Percentiles rank a stretch among this genome's conserved stretches.
Evolutionary conservation across 2,113 vertebrate genomes (phyloP).

Genomic region (Cygnus atratus): DNA sequence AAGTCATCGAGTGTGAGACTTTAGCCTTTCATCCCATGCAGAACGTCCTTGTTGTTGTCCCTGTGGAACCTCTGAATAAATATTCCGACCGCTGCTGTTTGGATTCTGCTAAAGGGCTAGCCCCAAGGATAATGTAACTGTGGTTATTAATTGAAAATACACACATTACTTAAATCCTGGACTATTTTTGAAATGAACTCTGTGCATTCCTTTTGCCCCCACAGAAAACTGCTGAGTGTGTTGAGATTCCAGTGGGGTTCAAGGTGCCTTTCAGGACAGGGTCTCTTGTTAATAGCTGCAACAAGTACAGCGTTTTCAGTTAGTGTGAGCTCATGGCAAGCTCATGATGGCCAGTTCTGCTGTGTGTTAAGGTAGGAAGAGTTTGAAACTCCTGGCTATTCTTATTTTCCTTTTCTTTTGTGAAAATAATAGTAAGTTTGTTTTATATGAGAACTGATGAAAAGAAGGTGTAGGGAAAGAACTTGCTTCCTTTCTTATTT

Average conservation of each 20-base stretch:
- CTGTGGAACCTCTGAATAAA: neutral
- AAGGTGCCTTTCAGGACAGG: slow-evolving; percentile 21
- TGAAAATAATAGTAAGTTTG: neutral
- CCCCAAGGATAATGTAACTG: neutral
- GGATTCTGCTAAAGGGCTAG: neutral
- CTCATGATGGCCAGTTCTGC: neutral
- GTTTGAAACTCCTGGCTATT: neutral
- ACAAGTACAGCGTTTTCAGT: neutral
- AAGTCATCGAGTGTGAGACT: neutral
- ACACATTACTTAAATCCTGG: slow-evolving; percentile 4
- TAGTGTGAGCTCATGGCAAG: neutral
- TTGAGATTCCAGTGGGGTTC: neutral
- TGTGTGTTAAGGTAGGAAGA: neutral
- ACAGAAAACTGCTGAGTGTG: neutral
- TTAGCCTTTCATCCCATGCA: neutral
- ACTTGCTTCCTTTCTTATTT: neutral
- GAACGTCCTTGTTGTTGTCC: neutral
- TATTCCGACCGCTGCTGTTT: neutral
- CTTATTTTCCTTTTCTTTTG: neutral
- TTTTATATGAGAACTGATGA: neutral
- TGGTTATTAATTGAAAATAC: slow-evolving; percentile 34
- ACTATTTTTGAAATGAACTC: slow-evolving; percentile 24
- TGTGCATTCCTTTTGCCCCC: neutral
- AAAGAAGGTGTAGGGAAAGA: neutral
- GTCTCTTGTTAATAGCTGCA: neutral